phyloP scores from a whole-genome alignment of 2,888 invertebrate species.

The Coenonympha arcania region DNA sequence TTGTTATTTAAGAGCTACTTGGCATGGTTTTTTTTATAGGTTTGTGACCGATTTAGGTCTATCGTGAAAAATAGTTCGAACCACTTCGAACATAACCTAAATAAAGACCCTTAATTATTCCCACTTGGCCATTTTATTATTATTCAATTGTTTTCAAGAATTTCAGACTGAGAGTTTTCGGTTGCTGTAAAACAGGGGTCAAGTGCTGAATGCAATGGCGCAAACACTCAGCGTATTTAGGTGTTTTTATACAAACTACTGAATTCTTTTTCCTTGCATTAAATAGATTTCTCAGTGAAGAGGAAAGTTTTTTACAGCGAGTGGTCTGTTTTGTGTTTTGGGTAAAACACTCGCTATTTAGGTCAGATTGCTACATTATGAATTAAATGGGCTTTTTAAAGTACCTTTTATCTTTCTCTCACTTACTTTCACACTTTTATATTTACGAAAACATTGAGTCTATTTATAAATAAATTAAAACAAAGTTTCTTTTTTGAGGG shows the following conservation, averaged over 20 bases:
- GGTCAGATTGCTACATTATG: conserved; percentile 4
- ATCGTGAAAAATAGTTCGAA: too few relatives aligned
- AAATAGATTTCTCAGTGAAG: conserved; percentile 12
- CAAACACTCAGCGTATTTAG: conserved; percentile 11
- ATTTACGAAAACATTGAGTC: too few relatives aligned
- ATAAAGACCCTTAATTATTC: too few relatives aligned
- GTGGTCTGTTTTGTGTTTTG: conserved; percentile 9
- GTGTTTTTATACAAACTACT: conserved; percentile 13
- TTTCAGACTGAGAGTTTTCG: neutral
- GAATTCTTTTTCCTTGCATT: conserved; percentile 14
- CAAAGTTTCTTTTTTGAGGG: too few relatives aligned
- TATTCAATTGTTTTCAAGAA: conserved; percentile 14
- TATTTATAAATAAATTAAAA: too few relatives aligned
- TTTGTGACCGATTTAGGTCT: too few relatives aligned
- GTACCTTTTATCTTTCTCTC: neutral
- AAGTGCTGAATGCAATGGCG: conserved; percentile 11
- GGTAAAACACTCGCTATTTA: conserved; percentile 6
- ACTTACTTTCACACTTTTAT: neutral
- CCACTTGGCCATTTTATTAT: too few relatives aligned
- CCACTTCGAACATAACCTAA: too few relatives aligned
- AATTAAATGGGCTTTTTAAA: neutral
- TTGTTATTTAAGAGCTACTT: too few relatives aligned
- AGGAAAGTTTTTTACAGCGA: conserved; percentile 6
- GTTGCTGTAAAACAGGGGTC: conserved; percentile 12
- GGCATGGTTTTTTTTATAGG: too few relatives aligned